Percentiles rank a stretch among this genome's conserved stretches.
phyloP scores from a whole-genome alignment of 2,113 vertebrate genomes.

The Alligator mississippiensis region DNA sequence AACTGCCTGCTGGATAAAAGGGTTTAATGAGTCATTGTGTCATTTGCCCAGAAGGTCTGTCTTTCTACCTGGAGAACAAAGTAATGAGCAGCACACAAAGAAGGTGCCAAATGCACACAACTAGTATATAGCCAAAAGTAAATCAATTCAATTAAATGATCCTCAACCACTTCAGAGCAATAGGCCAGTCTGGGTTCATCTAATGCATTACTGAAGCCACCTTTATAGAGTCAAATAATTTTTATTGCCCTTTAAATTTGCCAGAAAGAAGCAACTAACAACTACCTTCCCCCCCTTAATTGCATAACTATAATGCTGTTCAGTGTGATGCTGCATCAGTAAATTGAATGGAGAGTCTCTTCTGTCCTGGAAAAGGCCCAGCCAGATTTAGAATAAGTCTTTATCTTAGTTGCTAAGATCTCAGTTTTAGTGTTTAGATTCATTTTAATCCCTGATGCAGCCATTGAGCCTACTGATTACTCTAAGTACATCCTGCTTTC shows the following conservation, averaged over 20 bases:
- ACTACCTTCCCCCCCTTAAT: background rate
- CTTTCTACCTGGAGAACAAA: slow-evolving; percentile 6
- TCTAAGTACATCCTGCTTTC: background rate
- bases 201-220: background rate
- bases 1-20: slow-evolving; percentile 56
- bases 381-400: background rate
- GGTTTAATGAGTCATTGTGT: slow-evolving; percentile 67
- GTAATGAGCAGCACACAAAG: background rate
- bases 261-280: background rate
- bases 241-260: slow-evolving; percentile 43
- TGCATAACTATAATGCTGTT: background rate
- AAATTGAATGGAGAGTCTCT: background rate
- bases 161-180: background rate
- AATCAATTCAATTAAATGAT: background rate
- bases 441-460: background rate
- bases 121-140: background rate
- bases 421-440: slow-evolving; percentile 17
- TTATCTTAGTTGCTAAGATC: background rate
- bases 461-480: slow-evolving; percentile 2
- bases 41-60: slow-evolving; percentile 34
- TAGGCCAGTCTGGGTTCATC: background rate
- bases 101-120: background rate
- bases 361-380: background rate
- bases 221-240: background rate
- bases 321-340: accelerated